These are phyloP conservation scores for Cosmorhoe ocellata DNA, from an alignment of 2,888 invertebrate genomes.

Conservation along the genomic window DNA sequence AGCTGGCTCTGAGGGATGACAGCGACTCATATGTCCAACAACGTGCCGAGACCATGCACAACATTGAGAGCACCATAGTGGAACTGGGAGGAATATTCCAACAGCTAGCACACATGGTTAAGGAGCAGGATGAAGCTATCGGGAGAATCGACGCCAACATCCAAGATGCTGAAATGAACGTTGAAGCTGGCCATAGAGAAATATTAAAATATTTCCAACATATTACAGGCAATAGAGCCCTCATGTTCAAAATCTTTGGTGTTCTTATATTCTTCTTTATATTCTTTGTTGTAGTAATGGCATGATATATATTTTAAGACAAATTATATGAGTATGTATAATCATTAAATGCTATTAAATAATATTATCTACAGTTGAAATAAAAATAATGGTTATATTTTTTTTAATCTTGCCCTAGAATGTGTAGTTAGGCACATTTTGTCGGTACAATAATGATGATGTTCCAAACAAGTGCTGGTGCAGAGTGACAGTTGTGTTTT, in stretches of 20 bases:
- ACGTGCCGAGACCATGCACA: constrained; percentile 99
- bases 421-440: neutral
- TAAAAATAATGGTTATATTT: neutral
- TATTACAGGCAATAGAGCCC: constrained; percentile 97
- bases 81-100: constrained; percentile 99
- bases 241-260: constrained; percentile 99
- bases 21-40: constrained; percentile 95
- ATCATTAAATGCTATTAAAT: constrained; percentile 12
- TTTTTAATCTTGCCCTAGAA: neutral
- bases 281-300: constrained; percentile 98
- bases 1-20: constrained; percentile 91
- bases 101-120: constrained; percentile 97
- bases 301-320: constrained; percentile 68
- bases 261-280: constrained; percentile 99
- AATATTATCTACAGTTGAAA: neutral
- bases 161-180: constrained; percentile 96
- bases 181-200: constrained; percentile 98
- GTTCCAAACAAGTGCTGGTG: too few species aligned
- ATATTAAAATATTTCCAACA: constrained; percentile 98
- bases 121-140: constrained; percentile 99
- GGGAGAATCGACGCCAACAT: constrained; percentile 98
- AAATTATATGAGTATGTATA: constrained; percentile 14
- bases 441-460: too few species aligned
- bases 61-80: constrained; percentile 99
- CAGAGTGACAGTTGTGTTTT: too few species aligned